Evolutionary conservation across 1,140 invertebrate genomes (phyloP).

Genomic region (Leucophenga varia): DNA sequence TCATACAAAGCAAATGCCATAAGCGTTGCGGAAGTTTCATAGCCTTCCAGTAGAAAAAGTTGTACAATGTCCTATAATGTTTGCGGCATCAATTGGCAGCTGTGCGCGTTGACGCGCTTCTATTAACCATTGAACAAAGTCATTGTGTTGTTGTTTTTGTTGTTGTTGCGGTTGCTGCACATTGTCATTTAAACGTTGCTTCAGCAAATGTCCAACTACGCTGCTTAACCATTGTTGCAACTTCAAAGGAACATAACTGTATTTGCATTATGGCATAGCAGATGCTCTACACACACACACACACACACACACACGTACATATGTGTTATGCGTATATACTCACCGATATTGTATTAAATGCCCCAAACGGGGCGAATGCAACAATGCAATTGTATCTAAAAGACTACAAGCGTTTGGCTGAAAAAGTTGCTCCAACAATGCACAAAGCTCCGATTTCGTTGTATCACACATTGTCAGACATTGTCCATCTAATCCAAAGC

Average conservation of each 20-base stretch:
- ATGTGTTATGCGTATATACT: too few species aligned
- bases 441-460: constrained; percentile 14
- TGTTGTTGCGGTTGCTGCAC: constrained; percentile 3
- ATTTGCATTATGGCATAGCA: too few species aligned
- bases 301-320: too few species aligned
- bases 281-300: too few species aligned
- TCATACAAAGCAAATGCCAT: constrained; percentile 35
- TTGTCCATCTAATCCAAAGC: constrained; percentile 30
- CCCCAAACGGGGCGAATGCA: constrained; percentile 26
- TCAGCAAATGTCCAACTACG: too few species aligned
- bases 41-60: constrained; percentile 40
- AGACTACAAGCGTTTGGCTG: constrained; percentile 26
- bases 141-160: too few species aligned
- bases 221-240: constrained; percentile 22
- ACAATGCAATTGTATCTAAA: constrained; percentile 28
- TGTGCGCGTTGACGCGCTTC: constrained; percentile 4
- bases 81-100: constrained; percentile 8
- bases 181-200: too few species aligned
- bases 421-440: constrained; percentile 25
- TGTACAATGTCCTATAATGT: constrained; percentile 30
- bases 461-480: constrained; percentile 2
- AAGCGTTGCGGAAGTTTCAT: constrained; percentile 38
- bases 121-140: constrained; percentile 22
- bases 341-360: constrained; percentile 24
- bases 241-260: constrained; percentile 23